phyloP scores from a whole-genome alignment of 2,113 vertebrate genomes.

The Apeltes quadracus region DNA sequence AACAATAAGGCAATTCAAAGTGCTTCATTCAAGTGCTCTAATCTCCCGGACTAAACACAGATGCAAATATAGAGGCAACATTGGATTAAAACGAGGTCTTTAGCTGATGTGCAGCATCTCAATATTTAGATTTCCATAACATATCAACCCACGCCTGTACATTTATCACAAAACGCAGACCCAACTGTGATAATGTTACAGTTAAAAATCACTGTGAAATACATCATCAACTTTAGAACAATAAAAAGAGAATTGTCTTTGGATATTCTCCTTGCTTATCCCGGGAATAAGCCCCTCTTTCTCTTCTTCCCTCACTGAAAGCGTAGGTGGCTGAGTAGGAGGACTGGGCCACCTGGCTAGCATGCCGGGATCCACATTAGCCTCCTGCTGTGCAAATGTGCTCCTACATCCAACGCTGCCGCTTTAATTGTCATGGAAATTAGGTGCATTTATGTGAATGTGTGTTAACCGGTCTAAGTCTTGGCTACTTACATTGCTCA shows the following conservation, averaged over 20 bases:
- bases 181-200: not conserved
- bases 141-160: not conserved
- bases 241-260: not conserved
- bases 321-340: slow-evolving; percentile 38
- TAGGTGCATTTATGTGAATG: slow-evolving; percentile 32
- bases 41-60: slow-evolving; percentile 14
- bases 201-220: not conserved
- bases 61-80: not conserved
- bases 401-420: slow-evolving; percentile 61
- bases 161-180: not conserved
- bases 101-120: not conserved
- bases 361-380: slow-evolving; percentile 70
- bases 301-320: not conserved
- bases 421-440: slow-evolving; percentile 81
- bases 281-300: not conserved
- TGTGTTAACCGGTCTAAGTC: slow-evolving; percentile 25
- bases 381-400: slow-evolving; percentile 66
- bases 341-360: slow-evolving; percentile 65
- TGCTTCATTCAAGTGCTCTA: no score
- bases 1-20: no score
- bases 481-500: slow-evolving; percentile 4
- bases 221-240: not conserved
- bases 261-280: not conserved
- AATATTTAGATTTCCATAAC: not conserved
- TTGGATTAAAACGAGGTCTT: not conserved